A percentile compares a stretch with the other conserved stretches of the same genome.
Conservation (phyloP, 2,888 invertebrate genomes). For the Desoria tigrina region DNA sequence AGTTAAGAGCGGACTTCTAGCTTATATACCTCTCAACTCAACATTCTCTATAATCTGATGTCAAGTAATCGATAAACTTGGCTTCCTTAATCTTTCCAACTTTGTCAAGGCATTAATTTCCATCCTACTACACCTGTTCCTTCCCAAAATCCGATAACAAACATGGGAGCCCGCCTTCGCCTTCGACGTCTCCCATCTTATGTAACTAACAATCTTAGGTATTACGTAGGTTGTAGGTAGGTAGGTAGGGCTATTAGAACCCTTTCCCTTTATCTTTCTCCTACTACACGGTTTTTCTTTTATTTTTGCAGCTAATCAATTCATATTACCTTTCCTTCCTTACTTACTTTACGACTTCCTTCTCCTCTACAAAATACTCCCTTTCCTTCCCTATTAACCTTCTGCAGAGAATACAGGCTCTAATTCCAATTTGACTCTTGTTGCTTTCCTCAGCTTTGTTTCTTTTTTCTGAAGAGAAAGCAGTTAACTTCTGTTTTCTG, state of each 20-base stretch:
- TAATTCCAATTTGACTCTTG: neutral
- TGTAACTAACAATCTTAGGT: too few relatives aligned
- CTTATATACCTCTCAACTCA: neutral
- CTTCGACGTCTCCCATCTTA: too few relatives aligned
- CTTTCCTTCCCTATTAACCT: too few relatives aligned
- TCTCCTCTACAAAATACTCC: too few relatives aligned
- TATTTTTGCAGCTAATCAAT: neutral
- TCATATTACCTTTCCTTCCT: slow-evolving; percentile 14
- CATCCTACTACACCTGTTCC: slow-evolving; percentile 11
- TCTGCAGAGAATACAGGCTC: too few relatives aligned
- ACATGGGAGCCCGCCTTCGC: too few relatives aligned
- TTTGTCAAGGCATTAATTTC: slow-evolving; percentile 44
- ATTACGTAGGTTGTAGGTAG: neutral
- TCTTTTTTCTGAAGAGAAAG: too few relatives aligned
- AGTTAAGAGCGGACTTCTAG: too few relatives aligned
- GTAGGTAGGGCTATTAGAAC: neutral
- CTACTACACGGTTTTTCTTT: neutral
- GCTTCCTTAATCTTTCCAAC: slow-evolving; percentile 43
- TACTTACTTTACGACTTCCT: slow-evolving; percentile 11
- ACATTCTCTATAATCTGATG: neutral
- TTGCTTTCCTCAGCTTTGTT: neutral
- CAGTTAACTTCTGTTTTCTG: too few relatives aligned
- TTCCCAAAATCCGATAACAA: neutral
- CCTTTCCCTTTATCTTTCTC: neutral
- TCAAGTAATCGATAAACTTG: slow-evolving; percentile 41